A percentile compares a stretch with the other conserved stretches of the same genome.
Evolutionary conservation across 1,140 invertebrate genomes (phyloP).

Genomic region (Hesperophylax magnus): DNA sequence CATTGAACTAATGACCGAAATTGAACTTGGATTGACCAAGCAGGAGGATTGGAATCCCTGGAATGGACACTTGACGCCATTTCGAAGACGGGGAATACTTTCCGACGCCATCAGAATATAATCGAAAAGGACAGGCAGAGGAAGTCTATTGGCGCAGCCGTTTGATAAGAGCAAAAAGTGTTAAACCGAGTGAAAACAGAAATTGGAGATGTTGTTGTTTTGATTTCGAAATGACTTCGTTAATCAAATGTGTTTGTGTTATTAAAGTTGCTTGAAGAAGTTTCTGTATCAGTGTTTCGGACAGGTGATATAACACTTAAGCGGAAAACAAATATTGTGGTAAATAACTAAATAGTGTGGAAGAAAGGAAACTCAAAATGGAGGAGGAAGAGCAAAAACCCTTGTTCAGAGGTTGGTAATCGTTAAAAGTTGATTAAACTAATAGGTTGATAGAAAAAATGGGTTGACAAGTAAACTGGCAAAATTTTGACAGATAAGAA

Average conservation of each 20-base stretch:
- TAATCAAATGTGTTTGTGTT: too few relatives aligned
- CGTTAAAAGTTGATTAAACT: too few relatives aligned
- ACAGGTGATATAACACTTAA: background rate
- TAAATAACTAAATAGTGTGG: background rate
- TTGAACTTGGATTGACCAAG: background rate
- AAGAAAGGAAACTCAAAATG: background rate
- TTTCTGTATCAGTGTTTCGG: background rate
- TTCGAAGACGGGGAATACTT: background rate
- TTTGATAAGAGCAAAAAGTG: background rate
- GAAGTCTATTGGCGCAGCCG: background rate
- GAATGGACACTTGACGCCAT: background rate
- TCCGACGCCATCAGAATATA: background rate
- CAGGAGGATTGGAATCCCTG: background rate
- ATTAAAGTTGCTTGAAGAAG: too few relatives aligned
- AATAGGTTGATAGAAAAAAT: too few relatives aligned
- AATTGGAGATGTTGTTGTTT: too few relatives aligned
- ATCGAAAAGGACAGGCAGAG: background rate
- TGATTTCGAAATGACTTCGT: too few relatives aligned
- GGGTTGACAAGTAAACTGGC: too few relatives aligned
- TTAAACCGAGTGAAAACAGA: background rate
- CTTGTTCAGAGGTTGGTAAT: slow-evolving; percentile 41
- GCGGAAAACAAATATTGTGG: background rate
- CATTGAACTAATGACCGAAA: slow-evolving; percentile 16
- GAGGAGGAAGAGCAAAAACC: slow-evolving; percentile 36
- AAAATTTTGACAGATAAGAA: too few relatives aligned